These are phyloP conservation scores for Corydoras maculifer DNA, from an alignment of 2,113 vertebrate species.

Conservation along the genomic window DNA sequence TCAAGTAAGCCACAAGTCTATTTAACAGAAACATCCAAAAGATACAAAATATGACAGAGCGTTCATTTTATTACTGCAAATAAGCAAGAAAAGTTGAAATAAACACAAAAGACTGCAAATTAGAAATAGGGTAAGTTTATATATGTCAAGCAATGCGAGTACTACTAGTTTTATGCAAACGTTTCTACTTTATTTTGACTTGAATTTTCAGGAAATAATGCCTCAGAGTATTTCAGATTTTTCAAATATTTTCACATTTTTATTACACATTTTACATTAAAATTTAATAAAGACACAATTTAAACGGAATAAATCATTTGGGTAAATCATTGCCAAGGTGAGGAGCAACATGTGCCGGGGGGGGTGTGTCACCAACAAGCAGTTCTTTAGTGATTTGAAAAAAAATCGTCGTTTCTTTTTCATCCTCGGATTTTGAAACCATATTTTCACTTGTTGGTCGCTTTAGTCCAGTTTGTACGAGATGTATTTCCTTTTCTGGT, in stretches of 20 bases:
- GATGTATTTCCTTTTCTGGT: conserved; percentile 86
- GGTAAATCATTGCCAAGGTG: conserved; percentile 17
- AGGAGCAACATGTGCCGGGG: background rate
- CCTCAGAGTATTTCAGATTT: too few species aligned
- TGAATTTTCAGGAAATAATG: background rate
- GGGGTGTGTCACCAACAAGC: conserved; percentile 40
- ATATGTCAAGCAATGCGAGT: too few species aligned
- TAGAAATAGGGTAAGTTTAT: background rate
- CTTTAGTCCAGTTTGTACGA: conserved; percentile 82
- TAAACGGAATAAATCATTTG: background rate
- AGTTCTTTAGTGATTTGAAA: conserved; percentile 61
- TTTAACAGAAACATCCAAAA: too few species aligned
- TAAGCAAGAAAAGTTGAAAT: background rate
- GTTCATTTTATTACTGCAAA: too few species aligned
- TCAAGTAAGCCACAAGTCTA: too few species aligned
- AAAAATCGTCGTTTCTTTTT: conserved; percentile 89
- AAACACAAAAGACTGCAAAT: background rate
- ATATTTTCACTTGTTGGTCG: conserved; percentile 76
- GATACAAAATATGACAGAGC: too few species aligned
- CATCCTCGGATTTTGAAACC: conserved; percentile 84
- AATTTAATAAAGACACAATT: background rate
- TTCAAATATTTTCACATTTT: too few species aligned
- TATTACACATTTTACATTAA: background rate
- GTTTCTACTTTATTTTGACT: background rate
- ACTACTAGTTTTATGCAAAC: too few species aligned